Conservation (phyloP, 2,797 vertebrate species). For the Pitangus sulphuratus region DNA sequence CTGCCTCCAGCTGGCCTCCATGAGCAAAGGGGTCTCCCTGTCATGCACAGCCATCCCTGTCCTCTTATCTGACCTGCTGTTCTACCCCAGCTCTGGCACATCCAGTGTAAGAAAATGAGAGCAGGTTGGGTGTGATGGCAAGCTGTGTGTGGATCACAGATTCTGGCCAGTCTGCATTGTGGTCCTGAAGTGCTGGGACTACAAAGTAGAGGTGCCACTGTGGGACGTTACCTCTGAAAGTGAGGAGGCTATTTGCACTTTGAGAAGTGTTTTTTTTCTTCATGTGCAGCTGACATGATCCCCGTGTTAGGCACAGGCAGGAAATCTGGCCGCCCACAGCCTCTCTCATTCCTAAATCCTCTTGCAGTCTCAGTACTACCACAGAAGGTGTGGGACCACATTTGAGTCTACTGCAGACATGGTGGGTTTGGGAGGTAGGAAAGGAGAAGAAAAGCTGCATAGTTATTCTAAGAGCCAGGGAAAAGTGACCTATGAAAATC, state of each 20-base stretch:
- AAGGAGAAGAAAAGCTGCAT: not conserved
- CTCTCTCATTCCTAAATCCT: not conserved
- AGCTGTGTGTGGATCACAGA: not conserved
- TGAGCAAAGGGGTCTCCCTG: not conserved
- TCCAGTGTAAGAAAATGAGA: not conserved
- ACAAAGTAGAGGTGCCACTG: rapidly evolving
- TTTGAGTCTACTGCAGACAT: not conserved
- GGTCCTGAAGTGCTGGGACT: rapidly evolving
- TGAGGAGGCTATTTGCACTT: not conserved
- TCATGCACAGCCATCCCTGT: rapidly evolving
- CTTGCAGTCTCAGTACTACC: not conserved
- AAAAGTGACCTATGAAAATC: not conserved
- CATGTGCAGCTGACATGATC: rapidly evolving
- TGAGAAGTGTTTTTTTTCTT: not conserved
- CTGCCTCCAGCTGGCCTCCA: not conserved
- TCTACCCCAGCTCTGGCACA: not conserved
- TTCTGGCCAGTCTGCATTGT: not conserved
- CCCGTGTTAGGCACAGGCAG: not conserved
- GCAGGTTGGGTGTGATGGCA: not conserved
- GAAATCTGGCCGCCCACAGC: not conserved
- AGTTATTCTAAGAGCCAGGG: not conserved
- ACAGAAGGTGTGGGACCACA: not conserved
- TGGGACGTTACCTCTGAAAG: not conserved
- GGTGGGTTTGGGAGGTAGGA: not conserved
- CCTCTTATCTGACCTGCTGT: not conserved